A percentile compares a stretch with the other conserved stretches of the same genome.
Conservation (phyloP, 2,113 vertebrate species). For the Antennarius striatus region DNA sequence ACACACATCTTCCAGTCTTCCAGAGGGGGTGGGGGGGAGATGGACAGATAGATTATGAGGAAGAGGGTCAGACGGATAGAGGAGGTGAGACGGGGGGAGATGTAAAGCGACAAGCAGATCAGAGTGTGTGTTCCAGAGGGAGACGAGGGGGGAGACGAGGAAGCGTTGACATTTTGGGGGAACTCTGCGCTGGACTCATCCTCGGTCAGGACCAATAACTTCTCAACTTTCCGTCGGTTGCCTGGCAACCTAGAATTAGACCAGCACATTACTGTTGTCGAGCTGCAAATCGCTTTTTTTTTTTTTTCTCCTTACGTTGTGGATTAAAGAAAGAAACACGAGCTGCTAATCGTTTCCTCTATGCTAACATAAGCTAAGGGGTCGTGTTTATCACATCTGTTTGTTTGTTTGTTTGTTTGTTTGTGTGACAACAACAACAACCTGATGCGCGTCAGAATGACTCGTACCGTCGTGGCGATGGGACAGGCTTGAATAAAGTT, state of each 20-base stretch:
- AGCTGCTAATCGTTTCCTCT: too few species aligned
- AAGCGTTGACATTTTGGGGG: too few species aligned
- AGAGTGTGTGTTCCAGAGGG: slow-evolving; percentile 54
- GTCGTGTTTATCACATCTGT: too few species aligned
- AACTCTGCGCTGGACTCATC: too few species aligned
- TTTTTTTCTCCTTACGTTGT: neutral
- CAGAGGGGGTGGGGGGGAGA: slow-evolving; percentile 28
- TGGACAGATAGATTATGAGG: slow-evolving; percentile 45
- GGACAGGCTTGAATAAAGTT: too few species aligned
- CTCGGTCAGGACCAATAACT: neutral
- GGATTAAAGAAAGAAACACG: neutral
- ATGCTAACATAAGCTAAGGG: neutral
- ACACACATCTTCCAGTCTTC: too few species aligned
- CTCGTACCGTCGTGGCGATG: too few species aligned
- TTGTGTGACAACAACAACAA: too few species aligned
- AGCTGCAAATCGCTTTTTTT: neutral
- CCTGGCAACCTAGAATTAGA: neutral
- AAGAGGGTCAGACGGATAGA: slow-evolving; percentile 30
- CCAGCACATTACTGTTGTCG: neutral
- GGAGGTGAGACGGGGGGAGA: slow-evolving; percentile 44
- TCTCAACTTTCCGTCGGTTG: neutral
- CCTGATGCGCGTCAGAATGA: too few species aligned
- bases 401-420: too few species aligned
- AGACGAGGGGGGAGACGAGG: slow-evolving; percentile 29
- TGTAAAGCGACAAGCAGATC: slow-evolving; percentile 68